These are phyloP conservation scores for Myiozetetes cayanensis DNA, from an alignment of 2,113 vertebrate genomes.

Conservation along the genomic window DNA sequence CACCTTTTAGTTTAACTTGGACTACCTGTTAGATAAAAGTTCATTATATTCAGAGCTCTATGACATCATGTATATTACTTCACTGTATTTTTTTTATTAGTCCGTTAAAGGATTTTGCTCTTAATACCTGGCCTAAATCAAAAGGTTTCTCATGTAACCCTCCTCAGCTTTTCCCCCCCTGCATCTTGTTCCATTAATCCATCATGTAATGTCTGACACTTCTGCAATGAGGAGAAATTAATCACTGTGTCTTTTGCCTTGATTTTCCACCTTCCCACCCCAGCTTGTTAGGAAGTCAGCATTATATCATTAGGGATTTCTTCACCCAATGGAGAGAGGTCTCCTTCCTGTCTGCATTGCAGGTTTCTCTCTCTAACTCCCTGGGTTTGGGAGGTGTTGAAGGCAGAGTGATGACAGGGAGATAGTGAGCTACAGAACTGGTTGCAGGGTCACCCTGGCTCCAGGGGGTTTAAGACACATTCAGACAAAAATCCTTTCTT, in stretches of 20 bases:
- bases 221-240: neutral
- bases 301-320: neutral
- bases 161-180: neutral
- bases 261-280: neutral
- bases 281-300: neutral
- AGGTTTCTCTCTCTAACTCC: neutral
- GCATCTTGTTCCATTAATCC: neutral
- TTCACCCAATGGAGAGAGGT: neutral
- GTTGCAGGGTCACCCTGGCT: neutral
- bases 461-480: neutral
- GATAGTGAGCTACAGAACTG: neutral
- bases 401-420: neutral
- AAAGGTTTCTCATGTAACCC: neutral
- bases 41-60: neutral
- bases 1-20: neutral
- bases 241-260: neutral
- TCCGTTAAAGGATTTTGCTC: neutral
- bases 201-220: neutral
- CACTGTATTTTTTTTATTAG: neutral
- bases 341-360: neutral
- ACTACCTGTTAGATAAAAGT: neutral
- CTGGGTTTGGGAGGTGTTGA: neutral
- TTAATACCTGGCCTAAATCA: neutral
- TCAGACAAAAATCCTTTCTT: neutral
- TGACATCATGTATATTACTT: neutral